Evolutionary conservation across 1,140 invertebrate genomes (phyloP).

Genomic region (Cepaea nemoralis): DNA sequence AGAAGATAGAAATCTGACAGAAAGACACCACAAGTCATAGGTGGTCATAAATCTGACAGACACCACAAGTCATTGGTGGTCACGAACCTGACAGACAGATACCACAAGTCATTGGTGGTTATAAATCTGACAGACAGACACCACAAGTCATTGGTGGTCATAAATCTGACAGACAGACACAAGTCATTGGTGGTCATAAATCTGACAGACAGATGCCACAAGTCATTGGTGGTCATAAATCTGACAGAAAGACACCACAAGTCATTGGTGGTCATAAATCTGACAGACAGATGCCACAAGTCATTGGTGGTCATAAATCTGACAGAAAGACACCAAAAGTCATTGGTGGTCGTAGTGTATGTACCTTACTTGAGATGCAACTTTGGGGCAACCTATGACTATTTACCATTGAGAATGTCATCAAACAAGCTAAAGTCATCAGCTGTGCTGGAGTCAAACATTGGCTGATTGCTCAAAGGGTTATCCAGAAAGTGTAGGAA

Average conservation of each 20-base stretch:
- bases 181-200: too few species aligned
- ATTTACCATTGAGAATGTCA: constrained; percentile 53
- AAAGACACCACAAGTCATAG: neutral
- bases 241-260: neutral
- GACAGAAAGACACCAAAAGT: neutral
- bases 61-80: too few species aligned
- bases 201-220: too few species aligned
- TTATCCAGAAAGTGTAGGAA: constrained; percentile 65
- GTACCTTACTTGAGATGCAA: neutral
- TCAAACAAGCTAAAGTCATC: constrained; percentile 58
- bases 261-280: neutral
- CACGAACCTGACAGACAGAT: too few species aligned
- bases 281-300: too few species aligned
- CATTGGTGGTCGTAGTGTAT: neutral
- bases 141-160: neutral
- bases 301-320: neutral
- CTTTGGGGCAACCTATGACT: neutral
- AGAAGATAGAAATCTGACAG: too few species aligned
- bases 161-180: too few species aligned
- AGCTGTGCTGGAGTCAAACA: constrained; percentile 54
- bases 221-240: neutral
- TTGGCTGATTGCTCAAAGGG: constrained; percentile 54
- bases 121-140: neutral
- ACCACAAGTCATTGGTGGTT: neutral
- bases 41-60: too few species aligned